Conservation (phyloP, 2,888 invertebrate species). For the Plebejus anna region DNA sequence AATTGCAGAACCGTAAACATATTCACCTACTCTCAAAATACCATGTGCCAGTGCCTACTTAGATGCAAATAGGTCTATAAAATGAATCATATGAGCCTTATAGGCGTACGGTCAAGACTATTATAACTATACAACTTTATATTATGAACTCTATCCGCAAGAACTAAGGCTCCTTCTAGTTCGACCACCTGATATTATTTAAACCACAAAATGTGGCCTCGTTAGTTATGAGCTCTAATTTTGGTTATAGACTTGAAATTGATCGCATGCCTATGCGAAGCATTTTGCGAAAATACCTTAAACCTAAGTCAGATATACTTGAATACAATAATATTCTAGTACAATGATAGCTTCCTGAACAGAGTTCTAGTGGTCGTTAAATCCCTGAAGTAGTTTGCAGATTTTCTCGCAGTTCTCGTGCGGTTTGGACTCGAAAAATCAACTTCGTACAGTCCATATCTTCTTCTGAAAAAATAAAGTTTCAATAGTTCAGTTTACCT, state of each 20-base stretch:
- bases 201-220: constrained; percentile 25
- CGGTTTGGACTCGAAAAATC: constrained; percentile 77
- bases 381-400: constrained; percentile 63
- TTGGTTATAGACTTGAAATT: constrained; percentile 27
- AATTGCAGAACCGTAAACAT: background rate
- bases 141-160: constrained; percentile 1
- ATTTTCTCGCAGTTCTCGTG: constrained; percentile 78
- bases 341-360: background rate
- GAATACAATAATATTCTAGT: constrained; percentile 11
- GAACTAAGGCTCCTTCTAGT: constrained; percentile 15
- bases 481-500: background rate
- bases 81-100: constrained; percentile 27
- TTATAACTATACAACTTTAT: constrained; percentile 15
- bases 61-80: constrained; percentile 28
- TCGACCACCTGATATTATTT: constrained; percentile 16
- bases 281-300: constrained; percentile 6
- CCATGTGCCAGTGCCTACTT: background rate
- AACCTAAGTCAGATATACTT: background rate
- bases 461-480: constrained; percentile 52
- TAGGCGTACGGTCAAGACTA: constrained; percentile 27
- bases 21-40: background rate
- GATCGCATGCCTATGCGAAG: constrained; percentile 28
- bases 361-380: constrained; percentile 13
- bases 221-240: constrained; percentile 29
- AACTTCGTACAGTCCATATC: constrained; percentile 82